phyloP scores from a whole-genome alignment of 2,113 vertebrate genomes.

The Kryptolebias marmoratus region DNA sequence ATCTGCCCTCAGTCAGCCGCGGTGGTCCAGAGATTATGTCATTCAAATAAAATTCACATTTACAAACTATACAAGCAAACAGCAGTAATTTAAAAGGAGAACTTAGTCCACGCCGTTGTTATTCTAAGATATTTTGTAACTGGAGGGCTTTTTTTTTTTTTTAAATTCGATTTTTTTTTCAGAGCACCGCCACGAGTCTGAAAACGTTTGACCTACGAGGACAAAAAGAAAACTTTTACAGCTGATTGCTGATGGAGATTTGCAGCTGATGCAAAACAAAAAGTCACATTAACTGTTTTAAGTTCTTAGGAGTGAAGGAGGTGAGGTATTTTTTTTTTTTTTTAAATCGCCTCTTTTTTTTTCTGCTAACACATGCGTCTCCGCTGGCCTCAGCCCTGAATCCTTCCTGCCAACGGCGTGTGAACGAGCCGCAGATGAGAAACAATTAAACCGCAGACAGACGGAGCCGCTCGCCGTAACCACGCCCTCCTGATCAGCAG shows the following conservation, averaged over 20 bases:
- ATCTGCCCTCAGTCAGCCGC: background rate
- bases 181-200: no score
- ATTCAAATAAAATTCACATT: background rate
- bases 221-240: no score
- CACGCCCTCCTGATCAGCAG: slow-evolving; percentile 55
- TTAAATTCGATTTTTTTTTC: no score
- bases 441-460: slow-evolving; percentile 25
- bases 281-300: slow-evolving; percentile 36
- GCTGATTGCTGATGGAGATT: no score
- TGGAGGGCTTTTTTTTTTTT: background rate
- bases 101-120: background rate
- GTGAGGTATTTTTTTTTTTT: slow-evolving; percentile 4
- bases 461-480: slow-evolving; percentile 49
- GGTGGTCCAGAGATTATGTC: background rate
- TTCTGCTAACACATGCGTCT: slow-evolving; percentile 32
- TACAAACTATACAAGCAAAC: background rate
- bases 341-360: background rate
- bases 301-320: no score
- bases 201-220: no score
- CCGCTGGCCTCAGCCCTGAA: background rate
- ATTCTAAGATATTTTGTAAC: background rate
- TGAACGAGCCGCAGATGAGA: slow-evolving; percentile 24
- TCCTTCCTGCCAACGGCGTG: background rate
- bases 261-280: background rate
- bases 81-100: slow-evolving; percentile 6